Base-by-base conservation (phyloP, 2,797 vertebrate species). In the Mormyrus proboscirostris region DNA sequence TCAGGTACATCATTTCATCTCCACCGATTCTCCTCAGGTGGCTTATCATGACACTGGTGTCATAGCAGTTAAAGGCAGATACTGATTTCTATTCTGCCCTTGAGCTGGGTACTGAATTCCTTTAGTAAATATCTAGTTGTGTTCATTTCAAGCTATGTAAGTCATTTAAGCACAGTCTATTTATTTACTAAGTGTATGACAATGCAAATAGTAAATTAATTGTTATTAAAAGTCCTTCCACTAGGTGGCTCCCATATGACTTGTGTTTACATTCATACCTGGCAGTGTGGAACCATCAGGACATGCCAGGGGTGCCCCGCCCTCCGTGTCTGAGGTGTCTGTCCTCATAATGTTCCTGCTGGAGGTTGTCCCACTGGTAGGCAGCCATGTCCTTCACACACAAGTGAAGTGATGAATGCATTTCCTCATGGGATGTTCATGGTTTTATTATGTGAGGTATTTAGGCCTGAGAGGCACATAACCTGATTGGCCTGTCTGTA, bases 311-410 rank as follows among this genome's bases (percentile, higher is more conserved):
- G 91, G 95, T 53, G 88, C 93, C 41, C 90, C 95, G 86, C 95
- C 97, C 0, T 96, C 96, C 0, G 91, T 97, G 89, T 93, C 96
- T 0, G 99, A 99, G 93, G 96, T 99, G 90, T 98, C 97, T 89
- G 95, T 91, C 0, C 96, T 99, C 62, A 94, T 98, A 2, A 96
- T 98, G 82, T 99, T 99, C 92, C 96, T 99, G 19, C 96, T 99
- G 55, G 98, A 99, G 0, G 97, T 99, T 59, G 97, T 99, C 89
- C 98, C 98, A 93, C 93, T 99, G 97, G 99, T 99, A 95, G 92
- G 94, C 90, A 55, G 90, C 38, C 10, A 22, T 62, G 57, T 25
- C 73, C 10, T 79, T 79, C 16, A 79, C 16, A 5, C 4, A 12
- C 33, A 73, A 73, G 65, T 69, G 10, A 69, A 29, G 22, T 33